A percentile compares a stretch with the other conserved stretches of the same genome.
phyloP scores from a whole-genome alignment of 2,113 vertebrate genomes.

The Sinocyclocheilus rhinocerous region DNA sequence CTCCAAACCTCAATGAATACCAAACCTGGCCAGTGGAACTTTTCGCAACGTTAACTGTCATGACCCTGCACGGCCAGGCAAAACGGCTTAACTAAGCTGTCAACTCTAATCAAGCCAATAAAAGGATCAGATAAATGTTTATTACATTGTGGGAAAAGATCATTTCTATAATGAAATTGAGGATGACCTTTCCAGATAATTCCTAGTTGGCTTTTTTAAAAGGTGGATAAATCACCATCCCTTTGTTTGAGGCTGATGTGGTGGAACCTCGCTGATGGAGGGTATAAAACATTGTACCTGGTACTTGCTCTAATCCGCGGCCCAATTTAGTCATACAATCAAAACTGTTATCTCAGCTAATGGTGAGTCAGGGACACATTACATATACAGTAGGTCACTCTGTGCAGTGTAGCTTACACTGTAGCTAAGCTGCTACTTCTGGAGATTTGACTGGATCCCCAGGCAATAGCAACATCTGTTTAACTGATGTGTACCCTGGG shows the following conservation, averaged over 20 bases:
- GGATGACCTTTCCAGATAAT: slow-evolving; percentile 98
- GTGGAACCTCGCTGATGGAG: slow-evolving; percentile 70
- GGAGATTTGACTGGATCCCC: not conserved
- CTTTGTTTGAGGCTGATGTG: slow-evolving; percentile 73
- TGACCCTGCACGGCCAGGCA: slow-evolving; percentile 90
- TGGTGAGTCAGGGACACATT: slow-evolving; percentile 29
- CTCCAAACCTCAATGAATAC: slow-evolving; percentile 67
- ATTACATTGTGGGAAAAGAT: slow-evolving; percentile 97
- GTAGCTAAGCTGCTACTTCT: not conserved
- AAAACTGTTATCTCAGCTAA: slow-evolving; percentile 43
- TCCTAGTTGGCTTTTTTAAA: slow-evolving; percentile 86
- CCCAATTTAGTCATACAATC: slow-evolving; percentile 40
- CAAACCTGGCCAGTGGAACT: slow-evolving; percentile 87
- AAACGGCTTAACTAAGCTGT: slow-evolving; percentile 99
- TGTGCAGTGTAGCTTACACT: slow-evolving; percentile 11
- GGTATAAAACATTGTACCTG: slow-evolving; percentile 68
- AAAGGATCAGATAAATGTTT: slow-evolving; percentile 99
- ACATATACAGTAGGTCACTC: slow-evolving; percentile 2
- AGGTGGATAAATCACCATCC: slow-evolving; percentile 80
- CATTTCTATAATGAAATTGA: slow-evolving; percentile 99
- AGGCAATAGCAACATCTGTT: not conserved
- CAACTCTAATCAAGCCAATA: slow-evolving; percentile 99
- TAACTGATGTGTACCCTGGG: not conserved
- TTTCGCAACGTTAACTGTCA: slow-evolving; percentile 95
- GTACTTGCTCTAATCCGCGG: slow-evolving; percentile 53